These are phyloP conservation scores for Lochmaea capreae DNA, from an alignment of 2,888 invertebrate genomes.

Conservation along the genomic window DNA sequence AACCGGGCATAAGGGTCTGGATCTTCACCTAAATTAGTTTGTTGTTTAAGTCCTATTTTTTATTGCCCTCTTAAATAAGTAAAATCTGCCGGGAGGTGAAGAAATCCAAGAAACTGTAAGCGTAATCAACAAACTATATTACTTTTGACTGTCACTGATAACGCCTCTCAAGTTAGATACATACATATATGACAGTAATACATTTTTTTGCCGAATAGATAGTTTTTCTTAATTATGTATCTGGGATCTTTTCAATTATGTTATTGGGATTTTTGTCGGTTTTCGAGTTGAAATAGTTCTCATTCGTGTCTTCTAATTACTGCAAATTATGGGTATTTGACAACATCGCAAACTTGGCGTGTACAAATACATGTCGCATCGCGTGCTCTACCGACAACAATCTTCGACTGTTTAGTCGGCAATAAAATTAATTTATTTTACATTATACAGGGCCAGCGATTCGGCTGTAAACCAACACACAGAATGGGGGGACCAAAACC, in stretches of 20 bases:
- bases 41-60: too few species aligned
- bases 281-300: slow-evolving; percentile 49
- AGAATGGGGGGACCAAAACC: slow-evolving; percentile 54
- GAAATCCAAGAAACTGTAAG: too few species aligned
- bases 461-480: slow-evolving; percentile 62
- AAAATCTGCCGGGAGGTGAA: too few species aligned
- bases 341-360: slow-evolving; percentile 34
- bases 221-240: not conserved
- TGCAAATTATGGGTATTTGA: slow-evolving; percentile 33
- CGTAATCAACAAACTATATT: not conserved
- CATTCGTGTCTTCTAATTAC: not conserved
- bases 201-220: not conserved
- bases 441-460: slow-evolving; percentile 61
- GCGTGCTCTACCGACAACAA: slow-evolving; percentile 65
- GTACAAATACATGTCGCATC: slow-evolving; percentile 61
- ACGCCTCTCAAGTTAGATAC: not conserved
- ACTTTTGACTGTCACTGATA: not conserved
- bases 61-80: too few species aligned
- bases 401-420: slow-evolving; percentile 66
- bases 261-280: not conserved
- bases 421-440: slow-evolving; percentile 68
- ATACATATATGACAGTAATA: not conserved
- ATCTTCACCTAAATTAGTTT: too few species aligned
- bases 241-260: not conserved
- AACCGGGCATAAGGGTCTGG: too few species aligned